phyloP scores from a whole-genome alignment of 2,113 vertebrate genomes.

The Hippocampus abdominalis region DNA sequence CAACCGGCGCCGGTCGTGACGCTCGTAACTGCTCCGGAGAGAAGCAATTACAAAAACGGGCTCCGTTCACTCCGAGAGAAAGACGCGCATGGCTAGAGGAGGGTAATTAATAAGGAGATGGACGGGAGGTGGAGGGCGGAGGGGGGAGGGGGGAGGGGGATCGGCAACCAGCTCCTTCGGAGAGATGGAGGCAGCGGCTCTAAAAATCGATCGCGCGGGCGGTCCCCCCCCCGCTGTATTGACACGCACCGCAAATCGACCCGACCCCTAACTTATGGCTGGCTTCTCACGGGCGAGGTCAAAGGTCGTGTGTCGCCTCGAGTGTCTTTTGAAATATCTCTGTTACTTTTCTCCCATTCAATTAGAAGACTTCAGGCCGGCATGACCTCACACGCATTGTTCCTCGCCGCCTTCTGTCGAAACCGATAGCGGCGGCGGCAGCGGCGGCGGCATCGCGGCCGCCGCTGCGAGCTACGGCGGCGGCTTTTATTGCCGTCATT shows the following conservation, averaged over 20 bases:
- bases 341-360: conserved; percentile 18
- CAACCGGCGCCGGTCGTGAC: conserved; percentile 66
- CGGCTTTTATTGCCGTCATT: conserved; percentile 69
- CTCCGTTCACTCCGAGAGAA: conserved; percentile 65
- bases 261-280: conserved; percentile 25
- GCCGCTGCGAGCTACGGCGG: conserved; percentile 45
- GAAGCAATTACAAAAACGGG: conserved; percentile 70
- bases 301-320: conserved; percentile 40
- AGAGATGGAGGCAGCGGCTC: conserved; percentile 2
- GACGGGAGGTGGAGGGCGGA: conserved; percentile 41
- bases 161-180: conserved; percentile 49
- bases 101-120: conserved; percentile 73
- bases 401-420: conserved; percentile 1
- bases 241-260: conserved; percentile 24
- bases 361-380: conserved; percentile 33
- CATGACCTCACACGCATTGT: conserved; percentile 52
- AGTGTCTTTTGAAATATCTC: conserved; percentile 20
- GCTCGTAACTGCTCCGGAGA: conserved; percentile 66
- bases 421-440: conserved; percentile 35
- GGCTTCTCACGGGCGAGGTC: conserved; percentile 32
- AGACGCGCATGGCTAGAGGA: conserved; percentile 62
- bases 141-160: conserved; percentile 34
- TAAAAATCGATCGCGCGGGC: conserved; percentile 25
- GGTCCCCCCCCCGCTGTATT: conserved; percentile 17
- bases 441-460: conserved; percentile 20